phyloP scores from a whole-genome alignment of 2,113 vertebrate genomes.

The Tonatia bakeri region DNA sequence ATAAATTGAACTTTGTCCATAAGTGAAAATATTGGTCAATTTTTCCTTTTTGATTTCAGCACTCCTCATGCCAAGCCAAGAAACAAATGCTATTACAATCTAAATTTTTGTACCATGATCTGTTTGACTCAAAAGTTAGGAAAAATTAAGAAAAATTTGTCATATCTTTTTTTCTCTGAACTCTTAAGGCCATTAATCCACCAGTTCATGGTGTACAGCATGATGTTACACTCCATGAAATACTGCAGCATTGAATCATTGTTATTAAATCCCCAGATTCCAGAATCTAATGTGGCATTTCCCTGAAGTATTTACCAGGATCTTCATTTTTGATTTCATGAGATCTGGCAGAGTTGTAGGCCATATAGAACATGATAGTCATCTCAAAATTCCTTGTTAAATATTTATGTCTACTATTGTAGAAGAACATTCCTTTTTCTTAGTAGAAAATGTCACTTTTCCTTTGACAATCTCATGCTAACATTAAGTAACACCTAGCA shows the following conservation, averaged over 20 bases:
- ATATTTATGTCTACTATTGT: neutral
- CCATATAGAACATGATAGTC: neutral
- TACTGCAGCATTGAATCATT: neutral
- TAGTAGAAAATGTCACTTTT: conserved; percentile 21
- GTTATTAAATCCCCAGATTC: conserved; percentile 25
- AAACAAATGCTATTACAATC: neutral
- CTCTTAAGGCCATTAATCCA: neutral
- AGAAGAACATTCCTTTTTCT: neutral
- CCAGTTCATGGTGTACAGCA: neutral
- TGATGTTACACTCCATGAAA: neutral
- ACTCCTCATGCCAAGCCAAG: neutral
- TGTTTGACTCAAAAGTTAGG: neutral
- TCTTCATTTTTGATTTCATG: neutral
- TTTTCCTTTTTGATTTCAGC: neutral
- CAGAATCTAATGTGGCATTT: neutral
- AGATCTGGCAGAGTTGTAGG: neutral
- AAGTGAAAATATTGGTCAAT: neutral
- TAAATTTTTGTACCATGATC: neutral
- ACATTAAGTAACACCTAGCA: conserved; percentile 63
- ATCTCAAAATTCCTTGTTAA: neutral
- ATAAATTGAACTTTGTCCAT: neutral
- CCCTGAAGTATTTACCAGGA: neutral
- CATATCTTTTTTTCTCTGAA: neutral
- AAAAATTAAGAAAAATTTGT: neutral
- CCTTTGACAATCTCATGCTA: conserved; percentile 1